Conservation (phyloP, 1,140 invertebrate species). For the Spodoptera frugiperda region DNA sequence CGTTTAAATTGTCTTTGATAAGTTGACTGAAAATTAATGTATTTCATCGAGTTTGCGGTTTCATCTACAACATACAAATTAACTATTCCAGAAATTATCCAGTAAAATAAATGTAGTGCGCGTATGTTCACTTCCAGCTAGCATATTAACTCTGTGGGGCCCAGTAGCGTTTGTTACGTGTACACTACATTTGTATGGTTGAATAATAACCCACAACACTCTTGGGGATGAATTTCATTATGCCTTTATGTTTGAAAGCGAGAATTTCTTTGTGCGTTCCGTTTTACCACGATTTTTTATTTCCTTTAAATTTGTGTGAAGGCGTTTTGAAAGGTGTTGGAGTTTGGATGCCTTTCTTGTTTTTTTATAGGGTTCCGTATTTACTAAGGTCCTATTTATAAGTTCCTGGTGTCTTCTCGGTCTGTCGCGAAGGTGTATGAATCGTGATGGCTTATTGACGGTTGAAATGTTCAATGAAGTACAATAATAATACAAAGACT, state of each 20-base stretch:
- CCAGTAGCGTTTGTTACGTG: conserved; percentile 76
- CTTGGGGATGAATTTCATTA: conserved; percentile 84
- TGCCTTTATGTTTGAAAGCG: conserved; percentile 75
- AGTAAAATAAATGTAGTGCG: conserved; percentile 29
- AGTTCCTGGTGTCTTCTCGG: too few species aligned
- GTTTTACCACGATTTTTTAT: conserved; percentile 61
- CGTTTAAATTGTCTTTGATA: too few species aligned
- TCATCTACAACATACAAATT: background rate
- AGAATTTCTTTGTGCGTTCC: conserved; percentile 68
- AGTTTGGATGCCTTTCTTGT: conserved; percentile 39
- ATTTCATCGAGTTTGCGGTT: too few species aligned
- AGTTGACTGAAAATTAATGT: too few species aligned
- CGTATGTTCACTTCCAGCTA: conserved; percentile 46
- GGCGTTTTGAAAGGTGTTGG: conserved; percentile 7
- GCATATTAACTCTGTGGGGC: conserved; percentile 42
- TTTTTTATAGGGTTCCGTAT: background rate
- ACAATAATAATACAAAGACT: too few species aligned
- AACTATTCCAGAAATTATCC: background rate
- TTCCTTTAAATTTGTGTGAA: conserved; percentile 44
- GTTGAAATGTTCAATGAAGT: background rate
- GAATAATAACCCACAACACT: conserved; percentile 82
- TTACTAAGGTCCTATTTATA: too few species aligned
- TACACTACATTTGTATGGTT: conserved; percentile 81
- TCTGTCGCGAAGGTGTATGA: too few species aligned
- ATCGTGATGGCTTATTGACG: too few species aligned